Evolutionary conservation across 2,797 vertebrate genomes (phyloP), one percentile per base, ranked within the genome.

Genomic region (Sebastes goodei): DNA sequence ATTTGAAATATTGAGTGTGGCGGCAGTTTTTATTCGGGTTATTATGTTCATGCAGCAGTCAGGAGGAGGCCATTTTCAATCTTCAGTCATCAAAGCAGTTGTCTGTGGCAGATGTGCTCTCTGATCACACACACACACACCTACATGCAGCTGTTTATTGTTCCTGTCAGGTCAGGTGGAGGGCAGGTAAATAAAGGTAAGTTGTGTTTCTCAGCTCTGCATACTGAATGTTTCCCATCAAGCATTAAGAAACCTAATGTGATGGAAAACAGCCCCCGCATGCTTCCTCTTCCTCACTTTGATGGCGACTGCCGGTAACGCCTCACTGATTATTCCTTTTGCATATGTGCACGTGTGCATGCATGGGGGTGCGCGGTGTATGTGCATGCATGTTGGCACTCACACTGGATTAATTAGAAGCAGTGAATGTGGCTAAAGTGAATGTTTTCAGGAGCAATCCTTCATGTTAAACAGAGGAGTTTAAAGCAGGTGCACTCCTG

Each of bases 61-160:
- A 65, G 55, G 27, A 66, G 27, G 42, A 82, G 32, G 64, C 52
- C 17, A 72, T 84, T 53, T 84, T 72, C 70, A 74, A 52, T 72
- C 71, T 70, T 5, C 20, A 23, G 15, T 69, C 82, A 79, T 86
- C 83, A 86, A 87, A 91, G 83, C 67, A 57, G 63, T 20, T 69
- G 63, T 85, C 65, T 60, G 15, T 42, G 42, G 42, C 78, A 86
- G 76, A 82, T 85, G 79, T 89, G 78, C 8, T 6, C 63, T 78
- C 66, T 72, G 29, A 82, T 68, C 78, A 60, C 55, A 72, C 65
- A 57, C 60, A 42, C 42, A 59, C 78, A 23, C 67, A 59, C 57
- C 62, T 60, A 60, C 82, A 55, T 80, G 61, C 67, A 72, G 74
- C 64, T 65, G 77, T 61, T 74, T 81, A 71, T 79, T 69, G 80